phyloP scores from a whole-genome alignment of 2,113 vertebrate genomes.

The Panurus biarmicus region DNA sequence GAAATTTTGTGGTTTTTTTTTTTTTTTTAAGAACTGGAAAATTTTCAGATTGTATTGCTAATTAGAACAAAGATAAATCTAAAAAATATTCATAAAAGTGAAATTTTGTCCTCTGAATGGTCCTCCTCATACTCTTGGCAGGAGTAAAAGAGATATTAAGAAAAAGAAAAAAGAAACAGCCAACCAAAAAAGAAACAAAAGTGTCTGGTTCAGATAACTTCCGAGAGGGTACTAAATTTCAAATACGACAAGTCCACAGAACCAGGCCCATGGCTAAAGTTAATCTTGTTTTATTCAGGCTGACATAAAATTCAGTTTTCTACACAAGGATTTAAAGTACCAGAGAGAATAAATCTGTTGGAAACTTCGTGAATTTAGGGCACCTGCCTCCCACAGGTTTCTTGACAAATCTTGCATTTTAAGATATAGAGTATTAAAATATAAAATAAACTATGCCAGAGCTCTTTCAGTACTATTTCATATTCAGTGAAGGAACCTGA shows the following conservation, averaged over 20 bases:
- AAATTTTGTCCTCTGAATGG: not conserved
- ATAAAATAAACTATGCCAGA: not conserved
- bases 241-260: not conserved
- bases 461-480: not conserved
- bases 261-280: not conserved
- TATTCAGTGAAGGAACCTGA: not conserved
- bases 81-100: not conserved
- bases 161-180: not conserved
- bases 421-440: not conserved
- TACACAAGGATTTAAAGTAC: not conserved
- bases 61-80: not conserved
- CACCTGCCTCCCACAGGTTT: not conserved
- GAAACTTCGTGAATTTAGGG: not conserved
- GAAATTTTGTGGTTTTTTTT: not conserved
- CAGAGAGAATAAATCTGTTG: not conserved
- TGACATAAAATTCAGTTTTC: not conserved
- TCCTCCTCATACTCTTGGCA: not conserved
- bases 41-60: not conserved
- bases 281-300: not conserved
- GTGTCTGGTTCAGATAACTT: not conserved
- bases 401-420: not conserved
- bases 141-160: not conserved
- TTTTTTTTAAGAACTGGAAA: not conserved
- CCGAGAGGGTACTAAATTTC: not conserved
- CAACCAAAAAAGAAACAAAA: not conserved